Conservation (phyloP, 2,888 invertebrate genomes). For the Lumbricus terrestris region DNA sequence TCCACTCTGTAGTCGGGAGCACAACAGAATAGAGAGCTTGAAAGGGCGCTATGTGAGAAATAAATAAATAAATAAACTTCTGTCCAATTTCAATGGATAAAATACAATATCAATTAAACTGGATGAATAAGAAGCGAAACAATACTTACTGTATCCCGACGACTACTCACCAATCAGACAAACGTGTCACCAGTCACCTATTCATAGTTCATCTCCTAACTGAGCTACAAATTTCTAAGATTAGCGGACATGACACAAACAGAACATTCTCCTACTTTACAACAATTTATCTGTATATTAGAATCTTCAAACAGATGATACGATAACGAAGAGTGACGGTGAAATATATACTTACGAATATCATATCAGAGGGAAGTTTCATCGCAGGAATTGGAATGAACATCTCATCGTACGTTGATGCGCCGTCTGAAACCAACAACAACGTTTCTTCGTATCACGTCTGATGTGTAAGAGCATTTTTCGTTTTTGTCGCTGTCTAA, state of each 20-base stretch:
- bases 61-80: too few species aligned
- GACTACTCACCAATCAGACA: not conserved
- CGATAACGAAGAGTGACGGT: not conserved
- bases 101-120: not conserved
- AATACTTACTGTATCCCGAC: not conserved
- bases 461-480: too few species aligned
- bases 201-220: not conserved
- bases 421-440: not conserved
- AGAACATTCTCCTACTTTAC: not conserved
- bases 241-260: not conserved
- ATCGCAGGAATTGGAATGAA: slow-evolving; percentile 67
- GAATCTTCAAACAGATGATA: not conserved
- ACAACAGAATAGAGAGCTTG: too few species aligned
- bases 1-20: too few species aligned
- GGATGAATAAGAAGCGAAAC: not conserved
- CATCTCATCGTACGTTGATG: slow-evolving; percentile 33
- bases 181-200: not conserved
- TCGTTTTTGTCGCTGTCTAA: too few species aligned
- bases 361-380: slow-evolving; percentile 73
- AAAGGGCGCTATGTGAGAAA: too few species aligned
- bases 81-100: too few species aligned
- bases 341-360: slow-evolving; percentile 51
- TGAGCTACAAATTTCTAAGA: not conserved
- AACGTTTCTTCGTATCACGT: too few species aligned
- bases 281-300: too few species aligned